Conservation (phyloP, 2,797 vertebrate species). For the Ctenosaura bakeri region DNA sequence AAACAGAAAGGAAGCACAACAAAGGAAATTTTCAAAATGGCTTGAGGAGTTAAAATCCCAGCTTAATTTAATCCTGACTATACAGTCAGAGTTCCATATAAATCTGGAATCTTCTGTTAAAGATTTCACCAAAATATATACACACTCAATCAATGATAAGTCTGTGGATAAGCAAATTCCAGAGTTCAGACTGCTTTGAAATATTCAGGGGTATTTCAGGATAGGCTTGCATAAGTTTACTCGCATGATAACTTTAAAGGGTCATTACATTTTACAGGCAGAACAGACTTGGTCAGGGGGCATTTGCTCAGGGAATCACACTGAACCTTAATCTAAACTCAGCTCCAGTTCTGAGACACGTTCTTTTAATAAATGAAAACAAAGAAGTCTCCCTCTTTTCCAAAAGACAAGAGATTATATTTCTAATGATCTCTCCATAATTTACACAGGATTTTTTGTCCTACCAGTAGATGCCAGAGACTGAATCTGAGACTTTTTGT, state of each 20-base stretch:
- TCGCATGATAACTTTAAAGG: neutral
- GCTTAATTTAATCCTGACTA: neutral
- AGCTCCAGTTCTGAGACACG: too few species aligned
- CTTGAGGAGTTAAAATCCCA: neutral
- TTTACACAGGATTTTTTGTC: too few species aligned
- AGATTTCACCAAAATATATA: conserved; percentile 13
- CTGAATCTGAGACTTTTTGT: neutral
- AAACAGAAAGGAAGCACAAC: conserved; percentile 2
- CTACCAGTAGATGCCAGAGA: neutral
- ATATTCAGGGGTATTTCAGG: neutral
- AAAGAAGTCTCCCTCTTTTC: neutral
- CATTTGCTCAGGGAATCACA: neutral
- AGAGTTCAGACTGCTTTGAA: neutral
- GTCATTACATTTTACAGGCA: neutral
- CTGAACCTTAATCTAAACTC: neutral
- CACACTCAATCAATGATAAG: neutral
- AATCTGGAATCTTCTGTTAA: neutral
- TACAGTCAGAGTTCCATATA: fast-evolving
- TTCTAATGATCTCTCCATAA: too few species aligned
- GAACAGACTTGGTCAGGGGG: neutral
- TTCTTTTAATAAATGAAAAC: neutral
- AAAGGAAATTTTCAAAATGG: neutral
- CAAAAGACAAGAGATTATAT: neutral
- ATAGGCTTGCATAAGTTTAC: neutral
- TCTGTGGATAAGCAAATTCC: neutral